Evolutionary conservation across 2,113 vertebrate species (phyloP), one percentile per base, ranked within the genome.

Genomic region (Thinocorus orbignyianus): DNA sequence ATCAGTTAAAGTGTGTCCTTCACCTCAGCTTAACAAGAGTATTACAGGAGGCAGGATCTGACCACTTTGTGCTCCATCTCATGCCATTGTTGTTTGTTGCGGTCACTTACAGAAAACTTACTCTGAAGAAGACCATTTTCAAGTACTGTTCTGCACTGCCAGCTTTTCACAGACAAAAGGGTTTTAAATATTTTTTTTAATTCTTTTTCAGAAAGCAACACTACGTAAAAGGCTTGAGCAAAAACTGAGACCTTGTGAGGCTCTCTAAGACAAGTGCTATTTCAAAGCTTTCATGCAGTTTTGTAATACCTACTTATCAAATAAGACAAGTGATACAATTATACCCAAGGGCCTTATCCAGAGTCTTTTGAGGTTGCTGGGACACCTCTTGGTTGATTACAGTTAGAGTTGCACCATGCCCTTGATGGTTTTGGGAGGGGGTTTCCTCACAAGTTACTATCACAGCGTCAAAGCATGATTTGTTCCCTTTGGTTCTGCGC

Each of bases 221-320:
- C 18, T 76, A 58, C 13, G 4, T 86, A 68, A 71, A 89, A 88
- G 60, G 30, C 30, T 37, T 3, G 7, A 72, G 18, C 15, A 17
- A 93, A 92, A 84, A 22, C 31, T 60, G 37, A 94, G 60, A 84
- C n/a, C n/a, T 71, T 68, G 25, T 46, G 25, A 76, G 30, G 57
- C 20, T 41, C 26, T 90, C 17, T 49, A 92, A 72, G 33, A 62
- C 58, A 82, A 93, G 23, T 90, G 49, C 23, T 94, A 6, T 88
- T 96, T 95, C 62, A 81, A 85, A 92, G 90, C 66, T 96, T 72
- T 97, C 57, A 57, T 86, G 76, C 19, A 92, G 20, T 93, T 96
- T 96, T 82, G 80, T 69, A 76, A 79, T 80, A 10, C 65, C 73
- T 92, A 35, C 23, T 92, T 95, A 73, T 13, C 42, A 69, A 90